phyloP scores from a whole-genome alignment of 64 coral and sea anemone genomes.

The Trachythela sp. region DNA sequence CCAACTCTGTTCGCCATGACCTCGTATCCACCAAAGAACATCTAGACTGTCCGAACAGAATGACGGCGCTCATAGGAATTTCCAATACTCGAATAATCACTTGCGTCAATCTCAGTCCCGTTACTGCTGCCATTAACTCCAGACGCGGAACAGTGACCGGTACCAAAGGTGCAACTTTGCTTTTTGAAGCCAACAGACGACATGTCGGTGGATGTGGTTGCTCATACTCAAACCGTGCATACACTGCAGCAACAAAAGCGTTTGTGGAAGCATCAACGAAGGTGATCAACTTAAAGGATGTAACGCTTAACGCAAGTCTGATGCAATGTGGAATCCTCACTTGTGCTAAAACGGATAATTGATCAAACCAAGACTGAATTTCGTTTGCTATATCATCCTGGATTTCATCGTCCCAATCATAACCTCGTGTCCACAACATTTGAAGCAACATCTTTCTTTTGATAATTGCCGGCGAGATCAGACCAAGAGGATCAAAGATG shows the following conservation, averaged over 20 bases:
- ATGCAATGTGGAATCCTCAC: background rate
- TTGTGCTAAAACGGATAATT: background rate
- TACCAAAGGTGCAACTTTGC: too few relatives aligned
- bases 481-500: background rate
- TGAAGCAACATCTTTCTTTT: background rate
- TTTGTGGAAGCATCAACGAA: background rate
- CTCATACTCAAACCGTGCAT: background rate
- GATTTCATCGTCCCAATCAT: too few relatives aligned
- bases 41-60: conserved; percentile 53
- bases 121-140: too few relatives aligned
- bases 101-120: too few relatives aligned
- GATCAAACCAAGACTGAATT: background rate
- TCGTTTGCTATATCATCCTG: background rate
- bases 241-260: background rate
- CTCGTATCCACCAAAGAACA: conserved; percentile 55
- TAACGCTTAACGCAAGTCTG: background rate
- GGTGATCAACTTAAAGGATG: background rate
- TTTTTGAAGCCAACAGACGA: too few relatives aligned
- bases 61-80: too few relatives aligned
- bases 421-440: background rate
- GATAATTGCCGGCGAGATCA: background rate
- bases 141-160: too few relatives aligned
- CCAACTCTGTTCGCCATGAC: conserved; percentile 49
- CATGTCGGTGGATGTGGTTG: too few relatives aligned
- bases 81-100: too few relatives aligned